Percentiles rank a stretch among this genome's conserved stretches.
These are phyloP conservation scores for Anthophora plumipes DNA, from an alignment of 2,888 invertebrate species.

Conservation along the genomic window DNA sequence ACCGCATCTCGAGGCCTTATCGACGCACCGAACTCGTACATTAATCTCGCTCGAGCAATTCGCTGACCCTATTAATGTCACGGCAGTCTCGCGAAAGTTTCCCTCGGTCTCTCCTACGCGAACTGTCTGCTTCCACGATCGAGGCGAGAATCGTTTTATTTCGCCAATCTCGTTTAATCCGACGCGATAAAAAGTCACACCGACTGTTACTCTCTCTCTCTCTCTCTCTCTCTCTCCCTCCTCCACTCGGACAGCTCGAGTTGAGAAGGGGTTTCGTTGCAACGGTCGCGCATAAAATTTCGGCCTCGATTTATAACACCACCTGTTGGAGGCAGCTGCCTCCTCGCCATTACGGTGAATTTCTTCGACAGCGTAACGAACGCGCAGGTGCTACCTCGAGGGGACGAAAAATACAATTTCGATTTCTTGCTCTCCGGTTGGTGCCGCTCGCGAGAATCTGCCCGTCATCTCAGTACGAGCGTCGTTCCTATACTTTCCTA, in stretches of 20 bases:
- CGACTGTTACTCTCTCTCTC: too few species aligned
- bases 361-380: conserved; percentile 35
- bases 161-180: too few species aligned
- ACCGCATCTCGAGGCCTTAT: conserved; percentile 33
- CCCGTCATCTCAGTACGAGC: conserved; percentile 14
- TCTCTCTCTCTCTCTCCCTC: too few species aligned
- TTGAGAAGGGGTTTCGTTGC: not conserved
- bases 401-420: conserved; percentile 34
- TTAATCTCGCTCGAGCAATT: conserved; percentile 70
- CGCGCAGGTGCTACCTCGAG: conserved; percentile 45
- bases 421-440: conserved; percentile 37
- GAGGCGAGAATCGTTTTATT: too few species aligned
- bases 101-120: conserved; percentile 13
- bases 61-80: conserved; percentile 72
- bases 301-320: conserved; percentile 37
- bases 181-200: too few species aligned
- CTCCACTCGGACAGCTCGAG: not conserved
- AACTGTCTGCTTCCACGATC: too few species aligned
- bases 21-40: conserved; percentile 54
- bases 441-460: conserved; percentile 14
- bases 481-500: not conserved
- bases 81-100: conserved; percentile 25
- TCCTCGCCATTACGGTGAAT: conserved; percentile 31
- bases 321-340: conserved; percentile 65
- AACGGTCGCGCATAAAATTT: conserved; percentile 38